phyloP scores from a whole-genome alignment of 1,140 invertebrate species.

The Drosophila trapezifrons region DNA sequence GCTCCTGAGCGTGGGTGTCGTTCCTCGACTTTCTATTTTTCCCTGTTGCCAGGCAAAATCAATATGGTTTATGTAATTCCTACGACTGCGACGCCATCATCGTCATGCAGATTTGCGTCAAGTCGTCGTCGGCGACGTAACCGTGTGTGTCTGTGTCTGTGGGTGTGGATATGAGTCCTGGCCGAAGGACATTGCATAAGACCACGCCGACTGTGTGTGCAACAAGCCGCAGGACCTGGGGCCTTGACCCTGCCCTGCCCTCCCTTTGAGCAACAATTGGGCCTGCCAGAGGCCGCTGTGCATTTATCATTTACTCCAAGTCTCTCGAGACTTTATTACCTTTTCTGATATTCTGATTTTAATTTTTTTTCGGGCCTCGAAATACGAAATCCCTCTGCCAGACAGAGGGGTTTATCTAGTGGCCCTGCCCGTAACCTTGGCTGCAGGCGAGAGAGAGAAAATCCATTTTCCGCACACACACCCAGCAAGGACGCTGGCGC shows the following conservation, averaged over 20 bases:
- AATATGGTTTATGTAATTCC: constrained; percentile 77
- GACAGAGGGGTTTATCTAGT: constrained; percentile 29
- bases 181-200: constrained; percentile 75
- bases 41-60: constrained; percentile 62
- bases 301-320: constrained; percentile 37
- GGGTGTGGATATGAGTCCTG: constrained; percentile 32
- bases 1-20: constrained; percentile 26
- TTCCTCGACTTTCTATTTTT: neutral
- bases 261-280: constrained; percentile 42
- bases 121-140: constrained; percentile 31
- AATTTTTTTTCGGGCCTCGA: neutral
- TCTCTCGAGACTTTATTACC: constrained; percentile 28
- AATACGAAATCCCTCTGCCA: no score
- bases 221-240: constrained; percentile 55
- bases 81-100: constrained; percentile 49
- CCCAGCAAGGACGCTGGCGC: constrained; percentile 25
- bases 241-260: constrained; percentile 60
- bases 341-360: constrained; percentile 1
- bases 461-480: constrained; percentile 33
- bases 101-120: constrained; percentile 76
- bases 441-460: constrained; percentile 29
- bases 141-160: constrained; percentile 28
- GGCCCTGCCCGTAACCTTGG: constrained; percentile 49
- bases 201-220: constrained; percentile 48
- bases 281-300: constrained; percentile 6